Evolutionary conservation across 2,797 vertebrate species (phyloP).

Genomic region (Falco columbarius): DNA sequence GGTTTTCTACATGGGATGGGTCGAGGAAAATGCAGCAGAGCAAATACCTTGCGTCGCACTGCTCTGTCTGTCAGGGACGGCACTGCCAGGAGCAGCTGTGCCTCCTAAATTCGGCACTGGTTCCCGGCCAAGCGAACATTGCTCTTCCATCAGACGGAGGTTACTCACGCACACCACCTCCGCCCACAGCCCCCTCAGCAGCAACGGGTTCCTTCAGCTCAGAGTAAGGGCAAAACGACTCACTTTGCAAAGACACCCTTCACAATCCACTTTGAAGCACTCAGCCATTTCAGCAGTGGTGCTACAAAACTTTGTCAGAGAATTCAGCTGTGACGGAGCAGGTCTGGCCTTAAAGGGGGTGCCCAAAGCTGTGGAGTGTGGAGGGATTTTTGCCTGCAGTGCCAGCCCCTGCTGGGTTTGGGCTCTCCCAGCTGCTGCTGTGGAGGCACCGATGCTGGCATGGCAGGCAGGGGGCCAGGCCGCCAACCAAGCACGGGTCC

Average conservation of each 20-base stretch:
- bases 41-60: rapidly evolving
- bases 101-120: background rate
- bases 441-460: background rate
- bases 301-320: rapidly evolving
- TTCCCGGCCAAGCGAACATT: rapidly evolving
- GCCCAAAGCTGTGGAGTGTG: rapidly evolving
- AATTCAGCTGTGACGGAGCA: rapidly evolving
- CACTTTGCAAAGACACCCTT: background rate
- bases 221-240: background rate
- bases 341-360: background rate
- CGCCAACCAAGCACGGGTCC: rapidly evolving
- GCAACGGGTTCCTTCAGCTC: rapidly evolving
- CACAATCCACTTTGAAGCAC: rapidly evolving
- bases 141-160: background rate
- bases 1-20: rapidly evolving
- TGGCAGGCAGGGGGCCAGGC: rapidly evolving
- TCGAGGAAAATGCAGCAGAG: rapidly evolving
- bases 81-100: background rate
- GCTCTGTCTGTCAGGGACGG: background rate
- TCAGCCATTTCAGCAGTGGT: rapidly evolving
- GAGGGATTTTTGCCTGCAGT: rapidly evolving
- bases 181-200: background rate
- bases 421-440: background rate
- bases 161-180: background rate
- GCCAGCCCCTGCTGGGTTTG: background rate